Evolutionary conservation across 2,113 vertebrate species (phyloP).

Genomic region (Epinephelus lanceolatus): DNA sequence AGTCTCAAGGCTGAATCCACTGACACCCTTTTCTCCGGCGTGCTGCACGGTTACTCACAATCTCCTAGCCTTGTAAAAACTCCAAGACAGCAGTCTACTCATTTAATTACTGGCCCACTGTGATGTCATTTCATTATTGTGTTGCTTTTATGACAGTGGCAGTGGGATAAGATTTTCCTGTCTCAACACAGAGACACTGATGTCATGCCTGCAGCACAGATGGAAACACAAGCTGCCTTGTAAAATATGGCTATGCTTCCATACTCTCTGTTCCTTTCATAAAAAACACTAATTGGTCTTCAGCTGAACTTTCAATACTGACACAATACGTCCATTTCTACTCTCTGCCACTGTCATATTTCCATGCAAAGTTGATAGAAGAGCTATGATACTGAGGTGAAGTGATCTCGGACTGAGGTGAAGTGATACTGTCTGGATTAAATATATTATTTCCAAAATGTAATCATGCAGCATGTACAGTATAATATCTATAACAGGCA

Average conservation of each 20-base stretch:
- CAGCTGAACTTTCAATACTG: slow-evolving; percentile 22
- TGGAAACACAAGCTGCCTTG: slow-evolving; percentile 76
- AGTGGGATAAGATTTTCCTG: slow-evolving; percentile 77
- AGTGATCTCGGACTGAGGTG: neutral
- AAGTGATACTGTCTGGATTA: neutral
- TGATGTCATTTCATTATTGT: slow-evolving; percentile 81
- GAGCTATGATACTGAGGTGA: neutral
- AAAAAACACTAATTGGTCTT: slow-evolving; percentile 46
- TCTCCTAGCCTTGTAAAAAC: slow-evolving; percentile 69
- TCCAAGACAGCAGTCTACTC: slow-evolving; percentile 73
- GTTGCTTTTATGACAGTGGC: slow-evolving; percentile 75
- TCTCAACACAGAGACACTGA: slow-evolving; percentile 78
- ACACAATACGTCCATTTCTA: slow-evolving; percentile 3
- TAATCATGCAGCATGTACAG: slow-evolving; percentile 13
- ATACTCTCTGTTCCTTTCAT: slow-evolving; percentile 35
- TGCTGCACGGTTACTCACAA: slow-evolving; percentile 49
- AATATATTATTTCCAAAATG: neutral
- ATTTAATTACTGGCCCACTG: slow-evolving; percentile 76
- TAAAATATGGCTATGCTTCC: slow-evolving; percentile 51
- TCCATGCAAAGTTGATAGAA: slow-evolving; percentile 1
- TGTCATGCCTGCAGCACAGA: slow-evolving; percentile 77
- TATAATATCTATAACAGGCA: slow-evolving; percentile 16
- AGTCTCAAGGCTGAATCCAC: slow-evolving; percentile 17
- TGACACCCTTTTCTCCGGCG: slow-evolving; percentile 22
- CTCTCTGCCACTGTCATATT: neutral